phyloP scores from a whole-genome alignment of 1,140 invertebrate species.

The Drosophila athabasca region DNA sequence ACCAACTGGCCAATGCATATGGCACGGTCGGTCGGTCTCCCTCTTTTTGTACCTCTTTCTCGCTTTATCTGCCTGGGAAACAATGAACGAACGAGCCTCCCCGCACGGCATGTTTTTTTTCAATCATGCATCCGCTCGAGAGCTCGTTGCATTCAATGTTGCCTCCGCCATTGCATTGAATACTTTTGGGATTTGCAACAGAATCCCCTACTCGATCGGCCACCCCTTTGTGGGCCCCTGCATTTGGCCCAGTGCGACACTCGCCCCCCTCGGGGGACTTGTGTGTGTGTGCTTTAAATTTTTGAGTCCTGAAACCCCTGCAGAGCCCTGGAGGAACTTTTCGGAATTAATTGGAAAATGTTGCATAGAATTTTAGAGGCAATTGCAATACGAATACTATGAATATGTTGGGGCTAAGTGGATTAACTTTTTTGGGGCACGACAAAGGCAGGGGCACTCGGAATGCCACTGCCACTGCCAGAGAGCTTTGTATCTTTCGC shows the following conservation, averaged over 20 bases:
- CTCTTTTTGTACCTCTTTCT: constrained; percentile 9
- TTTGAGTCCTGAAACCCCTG: constrained; percentile 29
- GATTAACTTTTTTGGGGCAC: constrained; percentile 16
- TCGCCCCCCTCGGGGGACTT: constrained; percentile 14
- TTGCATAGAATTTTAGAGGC: constrained; percentile 23
- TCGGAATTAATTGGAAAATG: constrained; percentile 54
- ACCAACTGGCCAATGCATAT: constrained; percentile 33
- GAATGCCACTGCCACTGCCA: constrained; percentile 8
- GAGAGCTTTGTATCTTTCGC: constrained; percentile 29
- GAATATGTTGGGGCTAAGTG: constrained; percentile 11
- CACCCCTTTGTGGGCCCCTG: too few relatives aligned
- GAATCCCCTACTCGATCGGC: constrained; percentile 47
- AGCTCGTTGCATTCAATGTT: constrained; percentile 53
- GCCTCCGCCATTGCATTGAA: constrained; percentile 55
- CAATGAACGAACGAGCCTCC: constrained; percentile 41
- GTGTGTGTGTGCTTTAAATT: constrained; percentile 28
- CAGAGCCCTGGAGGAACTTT: constrained; percentile 23
- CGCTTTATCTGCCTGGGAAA: constrained; percentile 24
- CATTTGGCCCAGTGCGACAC: constrained; percentile 47
- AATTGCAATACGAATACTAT: constrained; percentile 18
- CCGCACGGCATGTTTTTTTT: constrained; percentile 59
- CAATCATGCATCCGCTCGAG: constrained; percentile 70
- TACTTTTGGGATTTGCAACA: constrained; percentile 74
- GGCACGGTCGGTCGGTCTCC: constrained; percentile 2
- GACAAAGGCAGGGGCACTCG: constrained; percentile 18